Percentiles rank a stretch among this genome's conserved stretches.
Conservation (phyloP, 2,797 vertebrate genomes). For the Balearica regulorum region DNA sequence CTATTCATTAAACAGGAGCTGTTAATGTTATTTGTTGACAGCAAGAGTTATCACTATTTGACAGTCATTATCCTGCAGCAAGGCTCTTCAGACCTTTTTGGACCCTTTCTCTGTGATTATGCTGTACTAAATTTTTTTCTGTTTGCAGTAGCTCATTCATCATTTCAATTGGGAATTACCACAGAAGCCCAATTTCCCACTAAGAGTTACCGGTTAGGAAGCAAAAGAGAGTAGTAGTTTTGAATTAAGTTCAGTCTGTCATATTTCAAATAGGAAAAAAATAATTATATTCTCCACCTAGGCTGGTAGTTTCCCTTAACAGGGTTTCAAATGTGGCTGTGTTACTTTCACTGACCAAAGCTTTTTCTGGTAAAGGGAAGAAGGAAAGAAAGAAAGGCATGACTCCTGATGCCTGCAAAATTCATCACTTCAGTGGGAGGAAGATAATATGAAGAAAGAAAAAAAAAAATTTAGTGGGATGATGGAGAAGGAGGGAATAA, state of each 20-base stretch:
- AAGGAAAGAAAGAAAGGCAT: neutral
- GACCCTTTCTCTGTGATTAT: neutral
- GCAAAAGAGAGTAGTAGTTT: neutral
- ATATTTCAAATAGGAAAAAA: neutral
- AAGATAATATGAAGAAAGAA: neutral
- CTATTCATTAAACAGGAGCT: constrained; percentile 2
- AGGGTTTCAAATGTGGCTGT: neutral
- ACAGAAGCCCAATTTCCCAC: neutral
- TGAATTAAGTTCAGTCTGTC: neutral
- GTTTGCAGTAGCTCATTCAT: neutral
- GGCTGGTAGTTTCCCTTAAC: neutral
- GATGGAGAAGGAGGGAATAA: neutral
- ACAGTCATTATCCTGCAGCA: constrained; percentile 11
- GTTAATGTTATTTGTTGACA: constrained; percentile 23
- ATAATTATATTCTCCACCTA: neutral
- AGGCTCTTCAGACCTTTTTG: neutral
- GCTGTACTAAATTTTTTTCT: neutral
- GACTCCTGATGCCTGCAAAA: neutral
- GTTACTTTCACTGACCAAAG: neutral
- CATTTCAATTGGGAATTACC: neutral
- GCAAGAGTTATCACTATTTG: neutral
- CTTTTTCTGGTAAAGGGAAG: neutral
- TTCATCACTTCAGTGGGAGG: neutral
- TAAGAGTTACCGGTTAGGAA: neutral
- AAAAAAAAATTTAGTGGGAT: neutral